Conservation (phyloP, 2,797 vertebrate species). For the Dryobates pubescens region DNA sequence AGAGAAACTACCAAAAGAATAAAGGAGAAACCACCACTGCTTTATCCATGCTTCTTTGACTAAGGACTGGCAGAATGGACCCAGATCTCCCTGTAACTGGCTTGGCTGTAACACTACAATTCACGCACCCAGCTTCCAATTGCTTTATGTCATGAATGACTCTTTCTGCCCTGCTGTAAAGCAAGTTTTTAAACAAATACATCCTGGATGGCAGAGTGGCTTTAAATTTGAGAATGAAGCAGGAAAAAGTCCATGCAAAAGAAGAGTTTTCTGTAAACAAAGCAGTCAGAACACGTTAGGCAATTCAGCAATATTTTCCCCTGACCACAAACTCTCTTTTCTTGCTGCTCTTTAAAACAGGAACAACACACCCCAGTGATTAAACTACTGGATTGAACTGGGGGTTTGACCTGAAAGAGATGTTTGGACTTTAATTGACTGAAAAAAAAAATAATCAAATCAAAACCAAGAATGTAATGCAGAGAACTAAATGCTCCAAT, state of each 20-base stretch:
- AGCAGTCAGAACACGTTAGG: neutral
- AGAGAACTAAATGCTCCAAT: slow-evolving; percentile 45
- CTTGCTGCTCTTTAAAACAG: neutral
- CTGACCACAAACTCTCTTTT: neutral
- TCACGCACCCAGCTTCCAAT: neutral
- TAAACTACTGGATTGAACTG: slow-evolving; percentile 28
- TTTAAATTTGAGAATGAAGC: slow-evolving; percentile 78
- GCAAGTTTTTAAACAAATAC: neutral
- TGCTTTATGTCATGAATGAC: neutral
- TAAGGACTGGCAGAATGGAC: slow-evolving; percentile 41
- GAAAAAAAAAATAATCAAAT: slow-evolving; percentile 58
- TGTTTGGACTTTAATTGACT: slow-evolving; percentile 30
- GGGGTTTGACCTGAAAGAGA: slow-evolving; percentile 15
- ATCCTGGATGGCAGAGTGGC: slow-evolving; percentile 73
- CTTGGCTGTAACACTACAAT: neutral
- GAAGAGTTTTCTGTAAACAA: slow-evolving; percentile 1
- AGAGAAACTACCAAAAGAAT: neutral
- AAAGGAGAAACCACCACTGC: neutral
- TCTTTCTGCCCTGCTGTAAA: neutral
- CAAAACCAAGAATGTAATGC: slow-evolving; percentile 29
- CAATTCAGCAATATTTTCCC: neutral
- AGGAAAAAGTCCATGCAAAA: slow-evolving; percentile 51
- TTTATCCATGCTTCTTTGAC: slow-evolving; percentile 24
- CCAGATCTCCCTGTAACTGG: neutral
- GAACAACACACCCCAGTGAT: neutral